Percentiles rank a stretch among this genome's conserved stretches.
phyloP scores from a whole-genome alignment of 2,888 invertebrate genomes.

The Morinoia aosen region DNA sequence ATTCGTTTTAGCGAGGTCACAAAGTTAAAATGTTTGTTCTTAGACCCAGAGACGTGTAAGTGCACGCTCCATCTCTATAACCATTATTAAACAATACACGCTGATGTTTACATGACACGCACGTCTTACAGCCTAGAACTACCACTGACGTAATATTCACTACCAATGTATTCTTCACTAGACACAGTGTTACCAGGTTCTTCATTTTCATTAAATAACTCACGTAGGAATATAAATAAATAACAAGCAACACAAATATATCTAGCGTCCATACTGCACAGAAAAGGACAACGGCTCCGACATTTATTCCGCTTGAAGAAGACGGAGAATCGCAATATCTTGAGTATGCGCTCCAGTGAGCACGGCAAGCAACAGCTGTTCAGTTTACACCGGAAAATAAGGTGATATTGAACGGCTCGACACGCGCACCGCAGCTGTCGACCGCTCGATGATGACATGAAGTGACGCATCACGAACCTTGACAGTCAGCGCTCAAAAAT shows the following conservation, averaged over 20 bases:
- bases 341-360: not conserved
- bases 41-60: no score
- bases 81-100: no score
- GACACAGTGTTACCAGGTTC: not conserved
- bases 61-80: no score
- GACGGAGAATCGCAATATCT: not conserved
- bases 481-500: not conserved
- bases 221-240: not conserved
- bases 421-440: not conserved
- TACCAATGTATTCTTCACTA: no score
- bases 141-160: not conserved
- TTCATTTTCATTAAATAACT: not conserved
- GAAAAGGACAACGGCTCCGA: not conserved
- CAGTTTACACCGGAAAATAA: not conserved
- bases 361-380: slow-evolving; percentile 26
- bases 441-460: not conserved
- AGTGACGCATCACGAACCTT: not conserved
- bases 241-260: not conserved
- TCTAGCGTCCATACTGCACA: not conserved
- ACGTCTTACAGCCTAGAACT: no score
- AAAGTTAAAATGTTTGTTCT: no score
- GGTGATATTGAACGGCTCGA: not conserved
- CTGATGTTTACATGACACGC: no score
- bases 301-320: not conserved
- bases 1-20: no score